Evolutionary conservation across 2,797 vertebrate species (phyloP).

Genomic region (Muscicapa striata): DNA sequence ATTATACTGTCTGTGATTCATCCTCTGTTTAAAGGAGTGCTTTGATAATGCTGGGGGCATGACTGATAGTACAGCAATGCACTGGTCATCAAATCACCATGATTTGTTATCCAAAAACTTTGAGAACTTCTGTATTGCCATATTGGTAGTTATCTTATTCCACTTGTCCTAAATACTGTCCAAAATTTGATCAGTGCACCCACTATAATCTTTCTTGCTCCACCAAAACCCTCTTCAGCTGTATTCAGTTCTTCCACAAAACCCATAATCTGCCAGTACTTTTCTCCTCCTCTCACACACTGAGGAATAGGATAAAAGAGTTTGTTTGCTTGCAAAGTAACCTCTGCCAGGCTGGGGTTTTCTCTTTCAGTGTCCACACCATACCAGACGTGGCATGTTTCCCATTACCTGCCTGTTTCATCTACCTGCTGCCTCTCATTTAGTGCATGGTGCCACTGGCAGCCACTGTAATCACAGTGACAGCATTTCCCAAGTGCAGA

Average conservation of each 20-base stretch:
- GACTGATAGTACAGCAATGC: not conserved
- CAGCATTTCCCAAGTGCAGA: not conserved
- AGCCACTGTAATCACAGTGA: not conserved
- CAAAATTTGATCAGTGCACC: not conserved
- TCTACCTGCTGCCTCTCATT: not conserved
- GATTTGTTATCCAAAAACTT: not conserved
- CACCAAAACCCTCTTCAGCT: not conserved
- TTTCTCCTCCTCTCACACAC: not conserved
- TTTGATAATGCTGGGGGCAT: not conserved
- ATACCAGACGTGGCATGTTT: not conserved
- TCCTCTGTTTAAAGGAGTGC: not conserved
- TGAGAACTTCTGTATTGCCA: not conserved
- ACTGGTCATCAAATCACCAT: not conserved
- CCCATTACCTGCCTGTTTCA: not conserved
- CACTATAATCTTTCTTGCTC: not conserved
- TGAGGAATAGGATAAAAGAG: not conserved
- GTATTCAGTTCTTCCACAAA: not conserved
- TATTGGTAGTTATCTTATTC: not conserved
- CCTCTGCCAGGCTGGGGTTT: not conserved
- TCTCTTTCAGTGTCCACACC: not conserved
- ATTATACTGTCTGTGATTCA: not conserved
- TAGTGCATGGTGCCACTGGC: not conserved
- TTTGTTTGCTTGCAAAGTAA: not conserved
- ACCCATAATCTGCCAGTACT: rapidly evolving
- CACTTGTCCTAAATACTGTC: not conserved